These are phyloP conservation scores for Bibio marci DNA, from an alignment of 2,888 invertebrate species.

Conservation along the genomic window DNA sequence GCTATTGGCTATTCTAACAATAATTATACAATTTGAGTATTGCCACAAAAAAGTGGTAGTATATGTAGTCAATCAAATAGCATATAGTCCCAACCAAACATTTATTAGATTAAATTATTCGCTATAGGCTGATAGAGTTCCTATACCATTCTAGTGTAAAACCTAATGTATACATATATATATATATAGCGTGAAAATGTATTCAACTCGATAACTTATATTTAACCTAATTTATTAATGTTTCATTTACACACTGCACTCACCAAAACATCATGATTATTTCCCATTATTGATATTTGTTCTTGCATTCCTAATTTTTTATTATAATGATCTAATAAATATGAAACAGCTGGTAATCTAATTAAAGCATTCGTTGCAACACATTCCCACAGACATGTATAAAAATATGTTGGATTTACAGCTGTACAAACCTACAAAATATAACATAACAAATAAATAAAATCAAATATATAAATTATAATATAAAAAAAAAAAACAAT, in stretches of 20 bases:
- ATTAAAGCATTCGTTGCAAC: conserved; percentile 64
- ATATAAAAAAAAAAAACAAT: conserved; percentile 1
- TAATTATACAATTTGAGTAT: too few relatives aligned
- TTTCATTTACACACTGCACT: too few relatives aligned
- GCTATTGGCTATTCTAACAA: too few relatives aligned
- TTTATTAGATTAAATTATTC: too few relatives aligned
- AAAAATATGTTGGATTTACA: conserved; percentile 63
- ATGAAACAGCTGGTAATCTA: conserved; percentile 65
- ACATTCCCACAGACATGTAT: conserved; percentile 77
- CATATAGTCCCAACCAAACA: too few relatives aligned
- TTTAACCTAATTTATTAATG: too few relatives aligned
- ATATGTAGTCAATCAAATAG: too few relatives aligned
- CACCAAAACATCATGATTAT: conserved; percentile 69
- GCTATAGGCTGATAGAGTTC: too few relatives aligned
- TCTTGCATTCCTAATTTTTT: conserved; percentile 61
- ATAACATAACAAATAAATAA: conserved; percentile 28
- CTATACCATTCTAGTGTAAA: too few relatives aligned
- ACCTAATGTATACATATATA: too few relatives aligned
- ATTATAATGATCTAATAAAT: conserved; percentile 62
- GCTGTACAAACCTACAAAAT: conserved; percentile 56
- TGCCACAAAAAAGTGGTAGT: too few relatives aligned
- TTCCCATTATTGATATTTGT: conserved; percentile 68
- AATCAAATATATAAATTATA: conserved; percentile 29
- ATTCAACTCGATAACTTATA: too few relatives aligned
- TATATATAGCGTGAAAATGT: not conserved